Evolutionary conservation across 2,888 invertebrate genomes (phyloP).

Genomic region (Calameuta idolon): DNA sequence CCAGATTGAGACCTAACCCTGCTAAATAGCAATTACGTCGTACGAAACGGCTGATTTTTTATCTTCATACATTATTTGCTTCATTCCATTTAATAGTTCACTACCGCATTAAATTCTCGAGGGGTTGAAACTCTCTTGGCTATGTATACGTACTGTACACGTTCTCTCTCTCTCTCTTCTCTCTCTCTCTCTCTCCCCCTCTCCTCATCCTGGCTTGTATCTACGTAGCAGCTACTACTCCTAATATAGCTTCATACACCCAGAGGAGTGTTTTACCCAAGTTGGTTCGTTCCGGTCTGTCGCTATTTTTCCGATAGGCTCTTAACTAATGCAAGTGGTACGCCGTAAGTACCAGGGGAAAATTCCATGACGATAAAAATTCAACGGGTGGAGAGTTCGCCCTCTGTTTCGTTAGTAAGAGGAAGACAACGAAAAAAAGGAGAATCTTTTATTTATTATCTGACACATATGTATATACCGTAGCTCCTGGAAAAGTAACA

Average conservation of each 20-base stretch:
- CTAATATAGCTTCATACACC: constrained; percentile 49
- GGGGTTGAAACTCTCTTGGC: constrained; percentile 29
- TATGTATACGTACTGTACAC: background rate
- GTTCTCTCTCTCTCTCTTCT: background rate
- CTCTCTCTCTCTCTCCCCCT: no score
- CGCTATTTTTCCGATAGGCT: constrained; percentile 51
- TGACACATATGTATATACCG: background rate
- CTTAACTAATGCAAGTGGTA: constrained; percentile 51
- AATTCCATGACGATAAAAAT: constrained; percentile 28
- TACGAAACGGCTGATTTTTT: constrained; percentile 1
- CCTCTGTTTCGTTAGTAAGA: background rate
- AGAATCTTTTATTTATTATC: background rate
- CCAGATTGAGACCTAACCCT: background rate
- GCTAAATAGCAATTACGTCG: background rate
- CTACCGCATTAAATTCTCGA: constrained; percentile 41
- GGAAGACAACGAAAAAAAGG: background rate
- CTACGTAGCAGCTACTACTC: constrained; percentile 24
- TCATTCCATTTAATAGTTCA: constrained; percentile 35
- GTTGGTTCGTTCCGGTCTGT: constrained; percentile 47
- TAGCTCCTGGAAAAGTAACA: background rate
- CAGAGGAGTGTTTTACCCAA: constrained; percentile 48
- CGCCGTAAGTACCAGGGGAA: constrained; percentile 26
- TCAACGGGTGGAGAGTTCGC: background rate
- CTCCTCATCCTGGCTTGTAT: constrained; percentile 26
- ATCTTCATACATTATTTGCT: constrained; percentile 36